Percentiles rank a stretch among this genome's conserved stretches.
Evolutionary conservation across 2,113 vertebrate species (phyloP).

Genomic region (Setophaga petechia): DNA sequence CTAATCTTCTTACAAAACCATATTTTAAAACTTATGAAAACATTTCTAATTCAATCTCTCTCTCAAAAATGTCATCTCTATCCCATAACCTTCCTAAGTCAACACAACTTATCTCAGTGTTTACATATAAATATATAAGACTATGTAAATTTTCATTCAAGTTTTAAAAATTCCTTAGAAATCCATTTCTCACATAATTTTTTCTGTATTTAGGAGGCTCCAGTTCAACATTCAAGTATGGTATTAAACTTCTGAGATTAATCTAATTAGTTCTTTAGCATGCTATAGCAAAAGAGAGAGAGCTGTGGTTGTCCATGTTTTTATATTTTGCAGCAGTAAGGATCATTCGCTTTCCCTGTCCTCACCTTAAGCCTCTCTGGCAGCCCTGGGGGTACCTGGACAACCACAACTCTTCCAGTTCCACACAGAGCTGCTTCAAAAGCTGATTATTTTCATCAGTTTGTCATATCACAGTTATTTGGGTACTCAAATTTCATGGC

Average conservation of each 20-base stretch:
- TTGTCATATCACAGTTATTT: background rate
- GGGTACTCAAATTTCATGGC: background rate
- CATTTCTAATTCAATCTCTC: background rate
- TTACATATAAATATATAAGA: background rate
- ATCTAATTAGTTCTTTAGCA: background rate
- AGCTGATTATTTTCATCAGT: background rate
- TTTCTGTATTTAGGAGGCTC: background rate
- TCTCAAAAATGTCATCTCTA: background rate
- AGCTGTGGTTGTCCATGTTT: background rate
- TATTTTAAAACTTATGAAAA: background rate
- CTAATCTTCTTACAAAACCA: background rate
- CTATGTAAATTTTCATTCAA: background rate
- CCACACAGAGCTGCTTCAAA: background rate
- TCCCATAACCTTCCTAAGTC: background rate
- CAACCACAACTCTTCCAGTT: background rate
- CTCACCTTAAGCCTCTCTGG: background rate
- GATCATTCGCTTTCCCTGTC: background rate
- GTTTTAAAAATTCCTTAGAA: background rate
- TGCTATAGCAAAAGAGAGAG: background rate
- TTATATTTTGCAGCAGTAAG: background rate
- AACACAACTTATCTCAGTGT: background rate
- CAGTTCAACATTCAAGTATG: background rate
- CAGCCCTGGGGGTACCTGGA: background rate
- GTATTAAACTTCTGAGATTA: background rate
- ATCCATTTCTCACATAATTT: background rate